Percentiles rank a stretch among this genome's conserved stretches.
These are phyloP conservation scores for Plusia festucae DNA, from an alignment of 2,888 invertebrate genomes.

Conservation along the genomic window DNA sequence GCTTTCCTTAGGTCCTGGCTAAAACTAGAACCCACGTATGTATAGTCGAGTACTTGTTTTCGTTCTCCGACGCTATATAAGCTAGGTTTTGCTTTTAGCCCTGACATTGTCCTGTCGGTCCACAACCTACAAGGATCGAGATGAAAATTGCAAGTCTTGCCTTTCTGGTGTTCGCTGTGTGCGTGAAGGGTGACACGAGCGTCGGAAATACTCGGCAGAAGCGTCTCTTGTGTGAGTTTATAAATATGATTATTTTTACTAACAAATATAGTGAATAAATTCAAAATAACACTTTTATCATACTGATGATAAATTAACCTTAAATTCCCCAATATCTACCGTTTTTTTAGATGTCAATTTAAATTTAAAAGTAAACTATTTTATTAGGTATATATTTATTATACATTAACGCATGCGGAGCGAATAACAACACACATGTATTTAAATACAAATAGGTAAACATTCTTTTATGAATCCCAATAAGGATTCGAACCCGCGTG, in stretches of 20 bases:
- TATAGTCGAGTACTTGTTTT: constrained; percentile 73
- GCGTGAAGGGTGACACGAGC: constrained; percentile 47
- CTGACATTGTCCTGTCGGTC: constrained; percentile 84
- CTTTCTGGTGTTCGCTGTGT: constrained; percentile 54
- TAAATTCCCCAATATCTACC: too few relatives aligned
- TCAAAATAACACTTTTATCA: too few relatives aligned
- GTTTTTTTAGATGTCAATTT: too few relatives aligned
- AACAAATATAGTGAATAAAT: too few relatives aligned
- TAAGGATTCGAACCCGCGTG: too few relatives aligned
- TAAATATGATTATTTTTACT: background rate
- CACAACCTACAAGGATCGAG: constrained; percentile 64
- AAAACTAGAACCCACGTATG: constrained; percentile 84
- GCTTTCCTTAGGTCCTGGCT: constrained; percentile 79
- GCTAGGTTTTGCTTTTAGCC: constrained; percentile 80
- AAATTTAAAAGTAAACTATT: too few relatives aligned
- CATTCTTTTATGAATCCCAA: too few relatives aligned
- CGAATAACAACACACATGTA: too few relatives aligned
- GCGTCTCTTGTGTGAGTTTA: constrained; percentile 53
- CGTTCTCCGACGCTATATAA: constrained; percentile 82
- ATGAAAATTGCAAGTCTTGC: constrained; percentile 72
- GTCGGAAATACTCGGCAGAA: constrained; percentile 40
- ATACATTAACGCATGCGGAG: too few relatives aligned
- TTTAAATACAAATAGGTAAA: too few relatives aligned
- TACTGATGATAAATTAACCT: too few relatives aligned
- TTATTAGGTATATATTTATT: too few relatives aligned